Conservation (phyloP, 2,113 vertebrate species). For the Psittacula cyanocephala region DNA sequence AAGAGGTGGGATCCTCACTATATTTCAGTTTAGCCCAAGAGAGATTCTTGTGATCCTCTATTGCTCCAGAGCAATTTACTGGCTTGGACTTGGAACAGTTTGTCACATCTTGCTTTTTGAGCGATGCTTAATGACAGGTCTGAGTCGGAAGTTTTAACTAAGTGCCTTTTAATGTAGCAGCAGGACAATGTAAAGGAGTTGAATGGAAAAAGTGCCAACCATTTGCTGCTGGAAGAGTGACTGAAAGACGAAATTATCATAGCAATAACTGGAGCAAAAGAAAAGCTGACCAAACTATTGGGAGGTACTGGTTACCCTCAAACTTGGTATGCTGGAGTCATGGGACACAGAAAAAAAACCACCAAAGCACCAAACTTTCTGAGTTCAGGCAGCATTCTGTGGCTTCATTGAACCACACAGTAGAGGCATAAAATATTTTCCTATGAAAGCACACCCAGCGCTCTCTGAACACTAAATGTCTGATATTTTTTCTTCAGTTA, state of each 20-base stretch:
- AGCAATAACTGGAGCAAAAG: neutral
- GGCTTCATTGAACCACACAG: neutral
- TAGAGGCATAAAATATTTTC: neutral
- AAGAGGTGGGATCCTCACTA: fast-evolving
- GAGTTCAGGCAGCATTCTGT: neutral
- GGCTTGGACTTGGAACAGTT: neutral
- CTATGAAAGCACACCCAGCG: neutral
- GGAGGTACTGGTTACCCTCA: neutral
- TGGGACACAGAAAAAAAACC: fast-evolving
- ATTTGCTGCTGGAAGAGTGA: neutral
- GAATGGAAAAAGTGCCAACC: neutral
- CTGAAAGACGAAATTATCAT: neutral
- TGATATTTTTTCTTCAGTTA: neutral
- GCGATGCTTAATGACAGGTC: neutral
- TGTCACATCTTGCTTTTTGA: neutral
- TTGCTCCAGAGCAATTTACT: neutral
- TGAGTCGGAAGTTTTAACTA: neutral
- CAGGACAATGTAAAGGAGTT: neutral
- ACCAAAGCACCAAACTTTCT: fast-evolving
- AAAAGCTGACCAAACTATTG: fast-evolving
- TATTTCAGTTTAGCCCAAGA: fast-evolving
- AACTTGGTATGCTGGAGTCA: neutral
- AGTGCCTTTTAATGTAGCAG: neutral
- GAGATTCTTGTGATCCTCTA: neutral
- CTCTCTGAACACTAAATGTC: neutral